Base-by-base conservation (phyloP, 2,113 vertebrate genomes). In the Rhineura floridana region DNA sequence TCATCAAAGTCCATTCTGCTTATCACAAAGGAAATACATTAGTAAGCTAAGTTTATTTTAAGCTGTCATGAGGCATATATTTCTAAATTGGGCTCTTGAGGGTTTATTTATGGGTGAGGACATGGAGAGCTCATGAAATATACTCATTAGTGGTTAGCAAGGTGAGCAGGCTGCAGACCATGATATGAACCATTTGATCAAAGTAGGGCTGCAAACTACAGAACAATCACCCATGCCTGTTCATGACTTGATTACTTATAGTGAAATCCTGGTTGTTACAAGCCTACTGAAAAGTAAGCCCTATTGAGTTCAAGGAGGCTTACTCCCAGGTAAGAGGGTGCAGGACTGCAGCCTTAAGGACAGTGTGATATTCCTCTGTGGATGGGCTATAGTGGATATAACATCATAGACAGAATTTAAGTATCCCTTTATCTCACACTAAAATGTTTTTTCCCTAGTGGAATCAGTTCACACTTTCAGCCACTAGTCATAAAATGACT, bases 21-120 rank as follows among this genome's bases (percentile, higher is more conserved):
- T 91, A 91, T 93, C 88, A 88, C 88, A 93, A 94, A 91, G 86
- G 46, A 88, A 91, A 91, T 91, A 89, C 89, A 89, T 91, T 91
- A 91, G 62, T 78, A 88, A 33, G 65, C 80, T 91, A 91, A 89
- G 87, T 91, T 92, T 91, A 76, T 89, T 78, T 93, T 91, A 91
- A 93, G 83, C 76, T 79, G 91, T 33, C 79, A 73, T n/a, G 84
- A 93, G 88, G 90, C 67, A 65, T 83, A 78, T 90, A 46, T 83
- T 50, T 91, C 67, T 89, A 93, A 93, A 95, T 95, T 94, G 90
- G 77, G 50, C 90, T 91, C 90, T 62, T 89, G 84, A 85, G 91
- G 67, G 77, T 81, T 87, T 70, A 67, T 91, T 91, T 90, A 65
- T 83, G 62, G 80, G 19, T 87, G 88, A 94, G 83, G 92, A 69